Conservation (phyloP, 2,113 vertebrate genomes). For the Pseudonaja textilis region DNA sequence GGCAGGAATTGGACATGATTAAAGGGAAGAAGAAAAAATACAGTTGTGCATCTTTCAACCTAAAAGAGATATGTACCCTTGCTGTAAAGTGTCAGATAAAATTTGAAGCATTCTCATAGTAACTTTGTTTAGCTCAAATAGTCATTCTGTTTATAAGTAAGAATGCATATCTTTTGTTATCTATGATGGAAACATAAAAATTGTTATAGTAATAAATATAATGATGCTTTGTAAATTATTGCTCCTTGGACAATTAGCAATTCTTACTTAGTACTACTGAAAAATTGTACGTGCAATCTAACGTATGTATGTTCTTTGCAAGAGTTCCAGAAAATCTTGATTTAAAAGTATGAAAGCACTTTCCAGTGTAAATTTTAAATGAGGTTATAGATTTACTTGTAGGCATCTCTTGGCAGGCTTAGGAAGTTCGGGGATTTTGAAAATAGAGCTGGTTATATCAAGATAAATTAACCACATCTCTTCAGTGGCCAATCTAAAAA, state of each 20-base stretch:
- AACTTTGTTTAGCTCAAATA: not conserved
- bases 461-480: not conserved
- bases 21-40: not conserved
- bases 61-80: not conserved
- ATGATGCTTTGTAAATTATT: not conserved
- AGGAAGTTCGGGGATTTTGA: not conserved
- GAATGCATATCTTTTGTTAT: not conserved
- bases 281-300: slow-evolving; percentile 33
- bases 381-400: slow-evolving; percentile 12
- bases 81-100: slow-evolving; percentile 7
- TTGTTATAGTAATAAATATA: not conserved
- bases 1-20: not conserved
- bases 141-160: not conserved
- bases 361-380: slow-evolving; percentile 57
- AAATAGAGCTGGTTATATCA: not conserved
- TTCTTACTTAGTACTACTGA: not conserved
- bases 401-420: not conserved
- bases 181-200: not conserved
- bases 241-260: not conserved
- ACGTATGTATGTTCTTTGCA: slow-evolving; percentile 37
- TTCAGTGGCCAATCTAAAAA: not conserved
- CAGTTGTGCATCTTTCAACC: not conserved
- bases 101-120: not conserved
- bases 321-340: slow-evolving; percentile 12
- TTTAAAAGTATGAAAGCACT: slow-evolving; percentile 40